phyloP scores from a whole-genome alignment of 2,113 vertebrate genomes.

The Neogobius melanostomus region DNA sequence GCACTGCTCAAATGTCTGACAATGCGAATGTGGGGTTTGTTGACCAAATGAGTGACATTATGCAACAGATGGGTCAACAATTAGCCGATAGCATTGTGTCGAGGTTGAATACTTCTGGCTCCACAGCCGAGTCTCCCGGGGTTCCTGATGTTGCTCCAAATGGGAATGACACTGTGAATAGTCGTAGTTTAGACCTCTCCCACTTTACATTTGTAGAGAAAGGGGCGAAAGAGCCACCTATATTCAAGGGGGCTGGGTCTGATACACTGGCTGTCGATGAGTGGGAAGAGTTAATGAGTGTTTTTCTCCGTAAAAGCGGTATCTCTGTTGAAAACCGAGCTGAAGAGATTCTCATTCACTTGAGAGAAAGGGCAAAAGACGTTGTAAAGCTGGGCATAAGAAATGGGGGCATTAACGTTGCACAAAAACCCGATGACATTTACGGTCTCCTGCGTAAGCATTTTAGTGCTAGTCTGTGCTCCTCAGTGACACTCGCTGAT shows the following conservation, averaged over 20 bases:
- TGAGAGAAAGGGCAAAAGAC: not conserved
- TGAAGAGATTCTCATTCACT: not conserved
- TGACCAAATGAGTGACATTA: not conserved
- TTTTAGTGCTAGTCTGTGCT: constrained; percentile 6
- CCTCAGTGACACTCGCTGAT: not conserved
- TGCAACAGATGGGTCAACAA: not conserved
- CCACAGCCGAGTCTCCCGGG: too few relatives aligned
- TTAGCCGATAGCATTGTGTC: not conserved
- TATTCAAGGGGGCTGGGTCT: not conserved
- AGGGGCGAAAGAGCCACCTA: not conserved
- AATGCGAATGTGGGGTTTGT: not conserved
- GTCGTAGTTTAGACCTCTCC: not conserved
- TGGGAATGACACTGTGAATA: not conserved
- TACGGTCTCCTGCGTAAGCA: constrained; percentile 18
- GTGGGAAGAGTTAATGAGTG: not conserved
- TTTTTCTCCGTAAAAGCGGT: not conserved
- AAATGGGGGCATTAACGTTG: constrained; percentile 5
- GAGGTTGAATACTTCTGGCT: not conserved
- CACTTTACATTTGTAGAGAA: not conserved
- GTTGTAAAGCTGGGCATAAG: not conserved
- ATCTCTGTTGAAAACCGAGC: not conserved
- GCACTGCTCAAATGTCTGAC: not conserved
- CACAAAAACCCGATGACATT: constrained; percentile 4
- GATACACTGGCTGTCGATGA: not conserved
- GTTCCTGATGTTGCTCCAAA: not conserved